Percentiles rank a stretch among this genome's conserved stretches.
Conservation (phyloP, 2,113 vertebrate genomes). For the Trematocara stigmaticum region DNA sequence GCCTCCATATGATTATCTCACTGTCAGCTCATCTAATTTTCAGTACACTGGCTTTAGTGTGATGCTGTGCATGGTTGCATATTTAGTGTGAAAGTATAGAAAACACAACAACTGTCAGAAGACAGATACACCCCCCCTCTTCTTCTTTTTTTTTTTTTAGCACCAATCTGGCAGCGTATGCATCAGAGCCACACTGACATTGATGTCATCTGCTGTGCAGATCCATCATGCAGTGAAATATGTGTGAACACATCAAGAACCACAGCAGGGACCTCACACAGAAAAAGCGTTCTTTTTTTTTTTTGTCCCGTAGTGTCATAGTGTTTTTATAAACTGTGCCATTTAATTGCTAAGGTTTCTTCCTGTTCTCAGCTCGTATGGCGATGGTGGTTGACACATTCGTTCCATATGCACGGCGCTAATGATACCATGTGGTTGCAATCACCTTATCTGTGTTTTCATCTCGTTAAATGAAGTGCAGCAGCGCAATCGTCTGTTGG, state of each 20-base stretch:
- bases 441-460: conserved; percentile 61
- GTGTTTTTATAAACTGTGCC: conserved; percentile 54
- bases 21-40: neutral
- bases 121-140: neutral
- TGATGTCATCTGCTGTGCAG: conserved; percentile 66
- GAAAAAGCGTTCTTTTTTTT: conserved; percentile 29
- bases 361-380: neutral
- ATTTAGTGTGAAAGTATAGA: neutral
- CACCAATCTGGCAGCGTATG: neutral
- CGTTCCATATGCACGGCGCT: conserved; percentile 56
- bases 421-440: conserved; percentile 66
- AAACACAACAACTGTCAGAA: neutral
- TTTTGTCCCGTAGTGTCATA: neutral
- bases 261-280: conserved; percentile 56
- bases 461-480: conserved; percentile 48
- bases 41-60: neutral
- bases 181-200: conserved; percentile 5
- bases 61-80: neutral
- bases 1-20: neutral
- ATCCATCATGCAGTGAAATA: conserved; percentile 33
- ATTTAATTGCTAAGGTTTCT: conserved; percentile 60
- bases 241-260: conserved; percentile 17
- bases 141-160: neutral
- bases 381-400: conserved; percentile 60
- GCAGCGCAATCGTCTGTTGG: neutral